Conservation (phyloP, 2,888 invertebrate genomes). For the Campoplex capitator region DNA sequence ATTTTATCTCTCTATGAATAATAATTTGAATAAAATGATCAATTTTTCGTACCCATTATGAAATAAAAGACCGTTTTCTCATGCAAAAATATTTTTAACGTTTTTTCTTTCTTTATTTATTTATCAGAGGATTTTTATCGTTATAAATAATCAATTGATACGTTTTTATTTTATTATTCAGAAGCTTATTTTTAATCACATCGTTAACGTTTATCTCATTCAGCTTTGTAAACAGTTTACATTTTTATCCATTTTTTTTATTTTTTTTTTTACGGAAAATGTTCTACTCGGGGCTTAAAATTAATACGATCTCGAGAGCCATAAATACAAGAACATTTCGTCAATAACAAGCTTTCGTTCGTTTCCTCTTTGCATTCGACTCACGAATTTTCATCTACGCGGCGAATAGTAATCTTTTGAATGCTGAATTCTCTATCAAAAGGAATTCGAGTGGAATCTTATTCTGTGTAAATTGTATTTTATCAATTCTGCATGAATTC, state of each 20-base stretch:
- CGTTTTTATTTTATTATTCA: not conserved
- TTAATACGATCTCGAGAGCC: not conserved
- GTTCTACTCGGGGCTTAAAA: not conserved
- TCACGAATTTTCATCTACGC: not conserved
- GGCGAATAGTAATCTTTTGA: not conserved
- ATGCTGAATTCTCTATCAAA: not conserved
- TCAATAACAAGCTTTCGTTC: not conserved
- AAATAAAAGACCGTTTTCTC: not conserved
- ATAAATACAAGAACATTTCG: not conserved
- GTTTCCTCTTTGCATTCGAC: not conserved
- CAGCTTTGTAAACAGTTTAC: not conserved
- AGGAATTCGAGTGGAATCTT: not conserved
- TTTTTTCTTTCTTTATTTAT: not conserved
- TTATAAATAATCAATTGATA: not conserved
- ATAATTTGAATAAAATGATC: slow-evolving; percentile 1
- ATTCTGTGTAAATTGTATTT: too few relatives aligned
- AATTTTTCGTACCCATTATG: not conserved
- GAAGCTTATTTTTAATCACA: not conserved
- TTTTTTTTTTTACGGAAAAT: not conserved
- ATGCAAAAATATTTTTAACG: too few relatives aligned
- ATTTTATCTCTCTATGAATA: slow-evolving; percentile 27
- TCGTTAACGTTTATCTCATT: not conserved
- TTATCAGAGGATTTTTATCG: not conserved
- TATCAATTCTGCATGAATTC: too few relatives aligned
- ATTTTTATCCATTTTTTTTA: not conserved